These are phyloP conservation scores for Drosophila hamatofila DNA, from an alignment of 2,888 invertebrate genomes.

Conservation along the genomic window DNA sequence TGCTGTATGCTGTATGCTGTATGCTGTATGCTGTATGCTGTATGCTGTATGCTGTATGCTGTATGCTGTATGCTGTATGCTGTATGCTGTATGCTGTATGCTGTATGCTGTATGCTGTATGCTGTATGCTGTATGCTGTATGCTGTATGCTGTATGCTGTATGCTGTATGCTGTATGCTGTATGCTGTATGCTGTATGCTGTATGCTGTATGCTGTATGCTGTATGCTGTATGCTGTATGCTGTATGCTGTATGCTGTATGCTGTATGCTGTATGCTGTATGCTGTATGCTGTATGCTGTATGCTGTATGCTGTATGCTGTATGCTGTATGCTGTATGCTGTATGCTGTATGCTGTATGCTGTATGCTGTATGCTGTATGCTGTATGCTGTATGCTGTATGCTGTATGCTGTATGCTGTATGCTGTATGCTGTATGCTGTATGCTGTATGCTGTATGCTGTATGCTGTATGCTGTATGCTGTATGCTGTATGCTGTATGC, in stretches of 20 bases:
- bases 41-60: no score
- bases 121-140: no score
- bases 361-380: constrained; percentile 1
- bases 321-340: constrained; percentile 2
- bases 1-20: background rate
- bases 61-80: no score
- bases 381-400: constrained; percentile 1
- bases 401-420: constrained; percentile 8
- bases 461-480: constrained; percentile 5
- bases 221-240: background rate
- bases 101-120: no score
- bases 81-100: no score
- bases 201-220: background rate
- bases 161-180: background rate
- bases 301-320: constrained; percentile 1
- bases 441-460: constrained; percentile 5
- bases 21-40: background rate
- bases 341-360: constrained; percentile 1
- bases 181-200: constrained; percentile 1
- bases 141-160: no score
- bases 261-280: constrained; percentile 1
- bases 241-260: background rate
- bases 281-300: constrained; percentile 1
- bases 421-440: constrained; percentile 6
- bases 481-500: constrained; percentile 2